Evolutionary conservation across 2,797 vertebrate species (phyloP), one percentile per base, ranked within the genome.

Genomic region (Tachyglossus aculeatus): DNA sequence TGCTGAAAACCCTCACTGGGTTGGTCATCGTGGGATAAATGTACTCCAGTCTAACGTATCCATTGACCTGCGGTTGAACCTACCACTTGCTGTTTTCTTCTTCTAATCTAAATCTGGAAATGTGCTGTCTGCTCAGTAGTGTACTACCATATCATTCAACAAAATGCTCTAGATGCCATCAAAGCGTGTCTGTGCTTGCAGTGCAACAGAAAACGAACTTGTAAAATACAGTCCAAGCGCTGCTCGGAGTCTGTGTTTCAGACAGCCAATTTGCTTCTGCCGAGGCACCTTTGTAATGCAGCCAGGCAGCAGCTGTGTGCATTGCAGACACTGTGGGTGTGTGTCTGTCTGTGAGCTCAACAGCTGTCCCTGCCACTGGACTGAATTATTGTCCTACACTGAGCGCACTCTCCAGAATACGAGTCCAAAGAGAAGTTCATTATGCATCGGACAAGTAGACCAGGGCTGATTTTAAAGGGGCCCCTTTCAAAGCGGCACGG

Each of bases 81-180:
- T 87, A 88, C 88, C 89, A 90, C 88, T 91, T 89, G 89, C 88
- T 92, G 89, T 86, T 90, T 91, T 87, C 77, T 82, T 76, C 81
- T 82, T 83, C 74, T 50, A 87, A 87, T 88, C 89, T 90, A 90
- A 93, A 91, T 88, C 82, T 89, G 86, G 88, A 89, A 87, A 82
- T 63, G 73, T 14, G 67, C 81, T 86, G 82, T 81, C 82, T 87
- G 81, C 71, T 89, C 87, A 89, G 86, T 33, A 86, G 80, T 29
- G 4, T 18, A n/a, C 75, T 56, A 83, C 78, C 81, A 74, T 82
- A 71, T 53, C 84, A 71, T 78, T 66, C 79, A 76, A 85, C 31
- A 40, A 83, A 86, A 88, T 87, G 78, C 73, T 82, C 82, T 68
- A 69, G 60, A 88, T 90, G 86, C 84, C 88, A 74, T 62, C 81